Base-by-base conservation (phyloP, 2,113 vertebrate genomes). In the Gasterosteus nipponicus region DNA sequence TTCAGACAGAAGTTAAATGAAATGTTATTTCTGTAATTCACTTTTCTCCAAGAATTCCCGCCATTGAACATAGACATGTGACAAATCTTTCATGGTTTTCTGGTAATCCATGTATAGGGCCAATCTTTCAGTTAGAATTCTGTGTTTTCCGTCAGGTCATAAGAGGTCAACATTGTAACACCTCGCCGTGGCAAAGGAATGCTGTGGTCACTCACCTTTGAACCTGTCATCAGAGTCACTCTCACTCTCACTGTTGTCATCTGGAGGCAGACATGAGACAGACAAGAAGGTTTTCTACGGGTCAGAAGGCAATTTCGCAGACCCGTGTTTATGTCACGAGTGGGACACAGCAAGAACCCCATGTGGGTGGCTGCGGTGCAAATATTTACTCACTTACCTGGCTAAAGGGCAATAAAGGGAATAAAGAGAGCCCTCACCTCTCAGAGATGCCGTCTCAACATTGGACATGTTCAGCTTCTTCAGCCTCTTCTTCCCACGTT, bases 221-320 rank as follows among this genome's bases (percentile, higher is more conserved):
- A 99, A 99, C 75, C 97, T 94, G 95, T 99, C 98, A 31, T 99
- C 98, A 11, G 98, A 99, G 93, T 99, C 98, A 38, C 98, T 99
- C 94, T 99, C 98, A 54, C 97, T 99, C 92, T 99, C 98, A 0
- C 98, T 99, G 93, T 99, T 99, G 88, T 99, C 98, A 94, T 99
- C 98, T 99, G 93, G 75, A 94, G 92, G 89, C 87, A 90, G 86
- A 95, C 1, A 91, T 62, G 63, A 90, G 70, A 93, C 73, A 86
- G 72, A 82, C 59, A 77, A 69, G 35, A 67, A 46, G 22, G 44
- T 77, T 83, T 85, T 81, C 59, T 68, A 83, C 2, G 60, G 81
- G 81, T 88, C 78, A 86, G 51, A 78, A 77, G 67, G 63, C 77
- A 86, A 39, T 71, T 86, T 75, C 51, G 74, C 69, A 75, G 83